phyloP scores from a whole-genome alignment of 2,797 vertebrate genomes.

The Iguana delicatissima region DNA sequence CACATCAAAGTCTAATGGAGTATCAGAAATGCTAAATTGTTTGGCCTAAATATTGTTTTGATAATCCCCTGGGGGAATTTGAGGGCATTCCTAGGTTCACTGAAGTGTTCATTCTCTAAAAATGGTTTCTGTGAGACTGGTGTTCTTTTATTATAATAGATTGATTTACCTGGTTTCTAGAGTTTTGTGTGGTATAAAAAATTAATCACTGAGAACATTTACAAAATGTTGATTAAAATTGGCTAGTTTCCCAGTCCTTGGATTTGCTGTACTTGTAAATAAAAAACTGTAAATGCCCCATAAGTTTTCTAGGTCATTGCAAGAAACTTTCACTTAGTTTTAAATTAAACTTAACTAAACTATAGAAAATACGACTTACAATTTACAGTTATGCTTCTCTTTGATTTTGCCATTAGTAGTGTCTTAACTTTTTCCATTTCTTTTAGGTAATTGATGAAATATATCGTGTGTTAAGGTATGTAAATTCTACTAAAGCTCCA shows the following conservation, averaged over 20 bases:
- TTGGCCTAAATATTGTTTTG: background rate
- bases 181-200: background rate
- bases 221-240: slow-evolving; percentile 19
- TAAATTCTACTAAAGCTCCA: slow-evolving; percentile 96
- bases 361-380: background rate
- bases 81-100: background rate
- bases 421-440: slow-evolving; percentile 69
- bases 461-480: slow-evolving; percentile 96
- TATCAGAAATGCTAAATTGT: background rate
- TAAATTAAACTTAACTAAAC: background rate
- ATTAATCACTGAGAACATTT: background rate
- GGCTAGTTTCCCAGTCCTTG: background rate
- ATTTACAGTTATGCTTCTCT: background rate
- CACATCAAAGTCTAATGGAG: background rate
- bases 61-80: background rate
- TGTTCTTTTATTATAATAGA: background rate
- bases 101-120: background rate
- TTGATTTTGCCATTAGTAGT: slow-evolving; percentile 50
- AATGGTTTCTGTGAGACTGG: background rate
- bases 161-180: background rate
- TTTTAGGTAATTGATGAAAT: slow-evolving; percentile 99
- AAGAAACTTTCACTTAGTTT: background rate
- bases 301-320: background rate
- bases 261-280: background rate
- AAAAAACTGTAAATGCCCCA: background rate